Evolutionary conservation across 1,140 invertebrate species (phyloP).

Genomic region (Colletes latitarsis): DNA sequence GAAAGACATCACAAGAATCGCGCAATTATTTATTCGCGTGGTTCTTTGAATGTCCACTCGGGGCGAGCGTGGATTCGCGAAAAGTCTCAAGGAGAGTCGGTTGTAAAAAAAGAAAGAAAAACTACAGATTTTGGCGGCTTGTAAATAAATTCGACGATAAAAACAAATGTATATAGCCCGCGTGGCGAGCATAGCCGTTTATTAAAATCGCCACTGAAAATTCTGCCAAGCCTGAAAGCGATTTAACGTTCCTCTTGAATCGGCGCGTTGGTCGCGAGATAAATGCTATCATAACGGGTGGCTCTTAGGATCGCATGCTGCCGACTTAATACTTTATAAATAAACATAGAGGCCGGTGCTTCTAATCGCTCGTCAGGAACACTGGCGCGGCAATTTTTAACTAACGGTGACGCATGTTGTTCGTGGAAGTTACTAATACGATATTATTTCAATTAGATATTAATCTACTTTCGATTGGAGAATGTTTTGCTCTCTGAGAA

Average conservation of each 20-base stretch:
- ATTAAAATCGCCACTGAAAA: background rate
- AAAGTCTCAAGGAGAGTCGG: constrained; percentile 10
- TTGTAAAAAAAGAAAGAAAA: background rate
- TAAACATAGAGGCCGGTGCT: constrained; percentile 15
- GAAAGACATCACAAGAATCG: too few relatives aligned
- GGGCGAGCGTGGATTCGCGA: background rate
- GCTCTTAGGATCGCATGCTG: constrained; percentile 8
- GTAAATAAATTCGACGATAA: constrained; percentile 16
- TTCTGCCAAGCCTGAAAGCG: background rate
- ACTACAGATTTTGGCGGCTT: background rate
- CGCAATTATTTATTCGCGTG: too few relatives aligned
- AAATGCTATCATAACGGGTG: constrained; percentile 18
- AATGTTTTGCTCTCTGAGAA: too few relatives aligned
- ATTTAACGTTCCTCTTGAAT: constrained; percentile 21
- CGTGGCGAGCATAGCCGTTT: background rate
- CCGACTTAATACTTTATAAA: constrained; percentile 27
- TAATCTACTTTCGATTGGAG: background rate
- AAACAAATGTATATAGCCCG: background rate
- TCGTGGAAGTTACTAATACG: background rate
- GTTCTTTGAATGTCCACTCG: too few relatives aligned
- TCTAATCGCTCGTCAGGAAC: background rate
- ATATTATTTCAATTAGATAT: background rate
- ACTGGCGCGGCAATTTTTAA: background rate
- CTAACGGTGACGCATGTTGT: background rate
- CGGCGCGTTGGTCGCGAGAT: background rate